Conservation (phyloP, 2,797 vertebrate species). For the Odontamblyopus rebecca region DNA sequence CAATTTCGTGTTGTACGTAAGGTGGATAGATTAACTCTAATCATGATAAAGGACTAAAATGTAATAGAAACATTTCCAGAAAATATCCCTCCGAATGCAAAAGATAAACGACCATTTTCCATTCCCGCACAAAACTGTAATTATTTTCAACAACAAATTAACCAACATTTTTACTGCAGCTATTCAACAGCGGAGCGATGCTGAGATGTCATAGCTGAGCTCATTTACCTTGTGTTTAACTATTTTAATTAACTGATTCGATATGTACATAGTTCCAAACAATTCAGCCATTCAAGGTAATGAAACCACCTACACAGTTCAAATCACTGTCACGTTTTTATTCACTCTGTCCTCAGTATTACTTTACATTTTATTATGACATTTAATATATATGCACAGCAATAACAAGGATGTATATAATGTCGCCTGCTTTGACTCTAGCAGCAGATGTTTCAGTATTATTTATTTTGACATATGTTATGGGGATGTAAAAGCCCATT, state of each 20-base stretch:
- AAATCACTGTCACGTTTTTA: background rate
- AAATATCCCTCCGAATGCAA: too few species aligned
- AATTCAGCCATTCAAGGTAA: background rate
- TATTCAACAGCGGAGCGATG: background rate
- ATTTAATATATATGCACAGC: background rate
- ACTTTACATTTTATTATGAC: background rate
- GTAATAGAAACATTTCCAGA: too few species aligned
- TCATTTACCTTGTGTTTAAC: conserved; percentile 9
- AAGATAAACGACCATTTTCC: too few species aligned
- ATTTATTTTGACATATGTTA: conserved; percentile 5
- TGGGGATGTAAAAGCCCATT: background rate
- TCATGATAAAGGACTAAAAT: too few species aligned
- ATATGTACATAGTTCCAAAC: background rate
- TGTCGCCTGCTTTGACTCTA: background rate
- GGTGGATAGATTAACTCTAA: too few species aligned
- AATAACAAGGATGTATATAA: background rate
- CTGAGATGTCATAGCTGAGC: background rate
- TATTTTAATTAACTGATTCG: background rate
- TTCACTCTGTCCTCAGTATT: background rate
- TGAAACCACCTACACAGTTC: background rate
- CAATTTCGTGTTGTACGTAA: too few species aligned
- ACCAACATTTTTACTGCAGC: background rate
- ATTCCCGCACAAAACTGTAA: background rate
- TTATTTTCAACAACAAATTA: background rate
- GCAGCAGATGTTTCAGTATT: background rate